phyloP scores from a whole-genome alignment of 1,140 invertebrate species.

The Drosophila pallidifrons region DNA sequence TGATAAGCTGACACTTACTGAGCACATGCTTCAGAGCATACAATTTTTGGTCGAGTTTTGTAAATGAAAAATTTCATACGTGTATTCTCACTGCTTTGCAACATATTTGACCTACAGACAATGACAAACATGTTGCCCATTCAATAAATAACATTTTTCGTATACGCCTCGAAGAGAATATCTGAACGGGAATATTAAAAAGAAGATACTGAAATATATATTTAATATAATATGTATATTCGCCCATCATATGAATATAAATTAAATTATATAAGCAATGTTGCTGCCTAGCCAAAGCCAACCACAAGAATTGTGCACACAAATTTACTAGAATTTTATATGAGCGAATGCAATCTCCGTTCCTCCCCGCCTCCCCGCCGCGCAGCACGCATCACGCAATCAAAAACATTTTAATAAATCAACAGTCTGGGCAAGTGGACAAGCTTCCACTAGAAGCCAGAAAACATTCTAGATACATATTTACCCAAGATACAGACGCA shows the following conservation, averaged over 20 bases:
- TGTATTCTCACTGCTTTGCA: constrained; percentile 1
- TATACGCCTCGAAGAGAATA: constrained; percentile 8
- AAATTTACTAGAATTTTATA: constrained; percentile 29
- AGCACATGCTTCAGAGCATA: not conserved
- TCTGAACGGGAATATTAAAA: constrained; percentile 3
- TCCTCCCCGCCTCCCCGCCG: no score
- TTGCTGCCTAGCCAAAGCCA: constrained; percentile 2
- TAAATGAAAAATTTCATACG: not conserved
- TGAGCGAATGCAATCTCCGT: constrained; percentile 5
- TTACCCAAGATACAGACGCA: constrained; percentile 46
- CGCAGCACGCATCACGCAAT: constrained; percentile 7
- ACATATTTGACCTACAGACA: constrained; percentile 54
- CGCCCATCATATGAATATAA: constrained; percentile 39
- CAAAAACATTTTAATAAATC: constrained; percentile 52
- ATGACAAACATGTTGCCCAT: constrained; percentile 55
- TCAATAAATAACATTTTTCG: constrained; percentile 30
- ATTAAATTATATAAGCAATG: constrained; percentile 57
- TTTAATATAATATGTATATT: not conserved
- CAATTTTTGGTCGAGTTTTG: not conserved
- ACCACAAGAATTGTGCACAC: constrained; percentile 34
- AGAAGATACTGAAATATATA: constrained; percentile 20
- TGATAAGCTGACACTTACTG: constrained; percentile 1
- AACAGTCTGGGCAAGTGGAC: constrained; percentile 35
- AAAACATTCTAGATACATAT: constrained; percentile 40
- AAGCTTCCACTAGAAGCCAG: constrained; percentile 22